These are phyloP conservation scores for Phoebastria nigripes DNA, from an alignment of 2,797 vertebrate genomes.

Conservation along the genomic window DNA sequence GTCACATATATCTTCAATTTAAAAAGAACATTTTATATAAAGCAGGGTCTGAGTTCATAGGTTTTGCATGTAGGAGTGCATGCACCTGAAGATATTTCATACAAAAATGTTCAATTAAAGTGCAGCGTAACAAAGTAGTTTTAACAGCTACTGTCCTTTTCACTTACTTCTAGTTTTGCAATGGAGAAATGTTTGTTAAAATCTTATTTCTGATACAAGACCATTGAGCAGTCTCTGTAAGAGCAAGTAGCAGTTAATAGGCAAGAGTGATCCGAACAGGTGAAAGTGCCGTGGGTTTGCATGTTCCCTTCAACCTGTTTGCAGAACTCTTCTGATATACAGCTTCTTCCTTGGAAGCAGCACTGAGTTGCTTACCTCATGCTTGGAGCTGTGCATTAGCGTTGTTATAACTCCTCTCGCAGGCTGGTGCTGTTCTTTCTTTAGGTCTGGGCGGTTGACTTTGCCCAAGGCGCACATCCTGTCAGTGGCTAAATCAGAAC, in stretches of 20 bases:
- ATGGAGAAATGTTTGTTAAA: not conserved
- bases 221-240: not conserved
- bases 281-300: not conserved
- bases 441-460: fast-evolving
- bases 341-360: not conserved
- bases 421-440: not conserved
- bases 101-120: not conserved
- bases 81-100: not conserved
- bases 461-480: fast-evolving
- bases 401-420: too few species aligned
- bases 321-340: not conserved
- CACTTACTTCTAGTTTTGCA: not conserved
- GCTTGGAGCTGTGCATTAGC: fast-evolving
- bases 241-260: not conserved
- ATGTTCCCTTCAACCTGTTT: fast-evolving
- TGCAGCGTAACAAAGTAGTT: not conserved
- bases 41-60: not conserved
- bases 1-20: not conserved
- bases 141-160: not conserved
- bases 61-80: not conserved
- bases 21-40: fast-evolving
- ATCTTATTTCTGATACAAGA: not conserved
- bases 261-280: fast-evolving
- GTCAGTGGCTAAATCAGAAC: too few species aligned
- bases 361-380: fast-evolving